Evolutionary conservation across 2,113 vertebrate species (phyloP), one percentile per base, ranked within the genome.

Genomic region (Caranx melampygus): DNA sequence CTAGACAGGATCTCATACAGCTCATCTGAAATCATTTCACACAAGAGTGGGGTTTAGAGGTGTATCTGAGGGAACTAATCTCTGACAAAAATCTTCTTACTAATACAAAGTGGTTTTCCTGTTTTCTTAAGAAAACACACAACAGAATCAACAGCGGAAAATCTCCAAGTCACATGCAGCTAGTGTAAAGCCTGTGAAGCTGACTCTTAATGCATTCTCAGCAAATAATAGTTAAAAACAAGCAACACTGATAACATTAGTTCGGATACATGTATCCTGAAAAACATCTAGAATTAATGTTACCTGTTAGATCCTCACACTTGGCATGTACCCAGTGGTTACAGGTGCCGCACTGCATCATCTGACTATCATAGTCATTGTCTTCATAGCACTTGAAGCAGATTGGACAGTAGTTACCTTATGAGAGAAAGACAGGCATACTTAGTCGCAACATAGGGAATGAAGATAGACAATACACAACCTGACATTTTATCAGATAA

Each of bases 281-380:
- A 11, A 26, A 42, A 18, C 7, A 44, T 74, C 6, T 21, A 81
- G 15, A 59, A 47, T 9, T 47, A 62, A 55, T 69, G 14, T 90
- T 64, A 97, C 97, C 96, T 83, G 96, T 97, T 80, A 98, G 92
- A 35, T 96, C 96, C 86, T 97, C 97, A 49, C 97, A 98, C 90
- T 96, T 97, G 51, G 97, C 96, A 11, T 98, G 97, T 35, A 98
- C 97, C 97, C 97, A 97, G 88, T 97, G 97, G 88, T 96, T 96
- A 75, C 97, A 98, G 35, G 96, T 95, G 3, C 96, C 96, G 35
- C 97, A 98, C 81, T 97, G 96, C 95, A 98, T 97, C 97, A 98
- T 97, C 85, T 97, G 97, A 90, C 97, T 97, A 65, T 98, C 97
- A 0, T 97, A 97, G 90, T 97, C 96, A 14, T 96, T 97, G 89